phyloP scores from a whole-genome alignment of 1,140 invertebrate species.

The Sitobion miscanthi region DNA sequence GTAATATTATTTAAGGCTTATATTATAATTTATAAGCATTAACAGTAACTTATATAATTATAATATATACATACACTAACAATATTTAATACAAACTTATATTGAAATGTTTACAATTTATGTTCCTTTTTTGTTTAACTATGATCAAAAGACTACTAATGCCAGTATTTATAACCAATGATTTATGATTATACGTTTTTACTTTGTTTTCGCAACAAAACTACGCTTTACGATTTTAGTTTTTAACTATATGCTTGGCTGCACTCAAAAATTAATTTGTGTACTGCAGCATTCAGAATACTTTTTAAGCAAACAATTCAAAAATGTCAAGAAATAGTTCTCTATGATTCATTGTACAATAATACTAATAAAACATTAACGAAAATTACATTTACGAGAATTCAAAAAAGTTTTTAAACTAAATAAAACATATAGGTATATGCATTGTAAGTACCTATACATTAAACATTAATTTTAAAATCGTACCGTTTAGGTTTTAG shows the following conservation, averaged over 20 bases:
- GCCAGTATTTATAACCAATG: neutral
- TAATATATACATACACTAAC: neutral
- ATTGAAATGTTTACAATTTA: neutral
- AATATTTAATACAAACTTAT: neutral
- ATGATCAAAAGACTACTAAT: neutral
- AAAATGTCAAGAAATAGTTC: neutral
- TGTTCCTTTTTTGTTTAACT: neutral
- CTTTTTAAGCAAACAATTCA: neutral
- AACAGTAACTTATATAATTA: neutral
- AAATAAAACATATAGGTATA: neutral
- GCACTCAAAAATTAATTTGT: neutral
- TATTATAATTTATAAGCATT: neutral
- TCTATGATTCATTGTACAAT: neutral
- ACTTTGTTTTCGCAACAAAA: neutral
- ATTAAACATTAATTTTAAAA: neutral
- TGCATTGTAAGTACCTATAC: neutral
- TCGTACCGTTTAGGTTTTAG: neutral
- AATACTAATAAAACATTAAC: neutral
- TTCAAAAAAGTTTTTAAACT: neutral
- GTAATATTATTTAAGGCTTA: neutral
- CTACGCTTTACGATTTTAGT: neutral
- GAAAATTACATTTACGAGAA: neutral
- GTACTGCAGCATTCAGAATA: neutral
- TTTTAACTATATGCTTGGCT: neutral
- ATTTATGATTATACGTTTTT: neutral